Base-by-base conservation (phyloP, 2,797 vertebrate species). In the Pipistrellus pygmaeus region DNA sequence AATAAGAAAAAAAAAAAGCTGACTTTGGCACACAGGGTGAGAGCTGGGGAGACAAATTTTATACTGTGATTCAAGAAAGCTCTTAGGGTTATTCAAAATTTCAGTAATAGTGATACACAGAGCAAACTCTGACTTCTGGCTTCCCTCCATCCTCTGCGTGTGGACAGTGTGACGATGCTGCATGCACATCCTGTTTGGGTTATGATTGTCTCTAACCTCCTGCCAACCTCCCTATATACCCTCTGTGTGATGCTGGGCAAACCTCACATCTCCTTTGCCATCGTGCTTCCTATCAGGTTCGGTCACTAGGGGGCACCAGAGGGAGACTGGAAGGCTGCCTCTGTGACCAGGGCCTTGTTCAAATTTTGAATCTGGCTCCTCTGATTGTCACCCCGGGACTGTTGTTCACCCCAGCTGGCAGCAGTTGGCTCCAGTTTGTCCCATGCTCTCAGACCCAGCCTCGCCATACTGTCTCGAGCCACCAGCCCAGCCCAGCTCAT, bases 31-130 rank as follows among this genome's bases (percentile, higher is more conserved):
- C 30, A 38, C 20, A 62, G 23, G 13, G 21, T 82, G 10, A 27
- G 48, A 13, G 30, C 14, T 64, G 62, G 62, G 62, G 62, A 94
- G 87, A 71, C n/a, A 41, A 75, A 82, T 66, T 71, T 88, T 81
- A 88, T 76, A 25, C 27, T 2, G 76, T 53, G 38, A 72, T 87
- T 62, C 86, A 84, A 86, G 76, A 89, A 48, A 87, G 60, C 18
- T 57, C 17, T 27, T 11, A 30, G 64, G 64, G 32, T 38, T 23
- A 6, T 57, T 89, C 32, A 46, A n/a, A 66, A 73, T 82, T 62
- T 89, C 60, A 69, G 77, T 62, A 8, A 78, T 44, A 44, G 27
- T 86, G n/a, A 85, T 38, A 30, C 64, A 48, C 38, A 30, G 48
- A 64, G 75, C 18, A 18, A 57, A 66, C 85, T 41, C n/a, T 51